phyloP scores from a whole-genome alignment of 1,140 invertebrate species.

The Cydia fagiglandana region DNA sequence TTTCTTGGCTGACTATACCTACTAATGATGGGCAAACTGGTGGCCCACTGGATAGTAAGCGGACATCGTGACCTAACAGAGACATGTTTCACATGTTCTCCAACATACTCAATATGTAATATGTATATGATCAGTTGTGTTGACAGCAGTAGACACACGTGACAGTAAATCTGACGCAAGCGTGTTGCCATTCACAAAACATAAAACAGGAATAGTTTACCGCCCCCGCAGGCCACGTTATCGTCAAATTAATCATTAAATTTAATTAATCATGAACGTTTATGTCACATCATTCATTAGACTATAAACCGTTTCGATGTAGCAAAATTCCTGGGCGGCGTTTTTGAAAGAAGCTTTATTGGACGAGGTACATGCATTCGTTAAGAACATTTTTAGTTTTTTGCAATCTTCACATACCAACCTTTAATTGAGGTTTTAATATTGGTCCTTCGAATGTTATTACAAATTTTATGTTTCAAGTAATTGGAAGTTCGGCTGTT shows the following conservation, averaged over 20 bases:
- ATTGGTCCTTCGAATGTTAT: background rate
- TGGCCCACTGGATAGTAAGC: too few relatives aligned
- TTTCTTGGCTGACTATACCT: too few relatives aligned
- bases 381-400: background rate
- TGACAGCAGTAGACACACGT: background rate
- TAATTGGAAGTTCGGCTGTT: background rate
- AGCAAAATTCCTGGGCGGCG: background rate
- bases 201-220: background rate
- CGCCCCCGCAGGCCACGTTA: conserved; percentile 8
- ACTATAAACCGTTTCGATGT: background rate
- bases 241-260: conserved; percentile 21
- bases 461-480: background rate
- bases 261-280: conserved; percentile 29
- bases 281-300: conserved; percentile 20
- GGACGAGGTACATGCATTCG: background rate
- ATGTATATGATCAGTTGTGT: background rate
- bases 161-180: background rate
- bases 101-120: background rate
- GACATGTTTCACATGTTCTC: background rate
- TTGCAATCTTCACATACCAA: background rate
- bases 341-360: background rate
- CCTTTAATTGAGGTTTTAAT: background rate
- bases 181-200: background rate
- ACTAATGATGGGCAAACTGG: too few relatives aligned
- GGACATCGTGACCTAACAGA: background rate